Conservation (phyloP, 2,797 vertebrate species). For the Sebastes flavidus region DNA sequence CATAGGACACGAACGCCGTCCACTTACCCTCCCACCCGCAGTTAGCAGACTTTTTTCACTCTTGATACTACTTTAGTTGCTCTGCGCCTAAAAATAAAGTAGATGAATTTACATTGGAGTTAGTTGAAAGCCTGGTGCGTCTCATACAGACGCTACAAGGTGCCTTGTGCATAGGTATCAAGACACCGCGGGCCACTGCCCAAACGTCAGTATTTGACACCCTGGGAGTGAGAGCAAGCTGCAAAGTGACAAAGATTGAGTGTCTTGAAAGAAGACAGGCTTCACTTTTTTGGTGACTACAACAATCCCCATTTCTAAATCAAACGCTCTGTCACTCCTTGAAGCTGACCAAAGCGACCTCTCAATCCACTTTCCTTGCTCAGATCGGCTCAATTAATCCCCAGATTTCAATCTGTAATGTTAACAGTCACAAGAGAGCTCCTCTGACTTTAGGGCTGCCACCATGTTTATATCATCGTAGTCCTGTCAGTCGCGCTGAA, state of each 20-base stretch:
- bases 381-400: neutral
- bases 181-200: neutral
- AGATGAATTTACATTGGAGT: too few relatives aligned
- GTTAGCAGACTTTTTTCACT: too few relatives aligned
- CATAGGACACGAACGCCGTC: accelerated
- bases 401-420: neutral
- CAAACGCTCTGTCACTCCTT: neutral
- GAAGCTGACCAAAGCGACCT: neutral
- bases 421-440: neutral
- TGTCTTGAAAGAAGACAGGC: neutral
- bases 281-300: neutral
- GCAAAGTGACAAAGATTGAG: neutral
- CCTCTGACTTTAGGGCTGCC: neutral
- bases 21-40: too few relatives aligned
- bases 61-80: too few relatives aligned
- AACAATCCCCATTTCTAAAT: neutral
- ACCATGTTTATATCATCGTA: neutral
- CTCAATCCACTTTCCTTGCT: neutral
- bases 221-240: neutral
- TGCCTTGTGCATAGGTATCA: accelerated
- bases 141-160: accelerated
- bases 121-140: too few relatives aligned
- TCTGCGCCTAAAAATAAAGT: too few relatives aligned
- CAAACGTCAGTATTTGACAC: neutral
- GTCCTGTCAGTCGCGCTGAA: conserved; percentile 15